These are phyloP conservation scores for Myodes glareolus DNA, from an alignment of 2,113 vertebrate species.

Conservation along the genomic window DNA sequence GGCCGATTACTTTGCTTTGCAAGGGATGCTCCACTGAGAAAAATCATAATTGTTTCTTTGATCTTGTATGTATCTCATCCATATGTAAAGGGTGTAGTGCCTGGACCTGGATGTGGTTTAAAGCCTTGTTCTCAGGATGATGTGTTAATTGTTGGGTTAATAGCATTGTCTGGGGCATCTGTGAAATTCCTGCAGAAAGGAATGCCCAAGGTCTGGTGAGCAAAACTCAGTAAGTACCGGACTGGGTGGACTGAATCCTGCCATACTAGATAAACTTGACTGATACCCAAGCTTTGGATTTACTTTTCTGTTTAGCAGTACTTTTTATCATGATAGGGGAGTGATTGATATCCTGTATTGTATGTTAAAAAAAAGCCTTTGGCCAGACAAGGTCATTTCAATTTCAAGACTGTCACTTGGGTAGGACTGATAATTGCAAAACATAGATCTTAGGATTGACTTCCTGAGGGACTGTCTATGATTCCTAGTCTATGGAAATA, in stretches of 20 bases:
- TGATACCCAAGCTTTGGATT: neutral
- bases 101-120: neutral
- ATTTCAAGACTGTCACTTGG: neutral
- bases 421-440: conserved; percentile 22
- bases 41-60: conserved; percentile 24
- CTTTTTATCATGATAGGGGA: neutral
- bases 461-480: neutral
- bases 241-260: neutral
- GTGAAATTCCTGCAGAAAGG: conserved; percentile 14
- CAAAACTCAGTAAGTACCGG: conserved; percentile 1
- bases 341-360: neutral
- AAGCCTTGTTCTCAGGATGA: neutral
- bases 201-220: neutral
- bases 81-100: neutral
- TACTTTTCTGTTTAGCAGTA: conserved; percentile 14
- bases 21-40: neutral
- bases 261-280: neutral
- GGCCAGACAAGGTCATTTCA: neutral
- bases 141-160: conserved; percentile 9
- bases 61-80: neutral
- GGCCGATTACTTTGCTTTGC: conserved; percentile 13
- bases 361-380: neutral
- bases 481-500: neutral
- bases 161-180: neutral
- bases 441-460: neutral